Percentiles rank a stretch among this genome's conserved stretches.
These are phyloP conservation scores for Channallabes apus DNA, from an alignment of 2,797 vertebrate species.

Conservation along the genomic window DNA sequence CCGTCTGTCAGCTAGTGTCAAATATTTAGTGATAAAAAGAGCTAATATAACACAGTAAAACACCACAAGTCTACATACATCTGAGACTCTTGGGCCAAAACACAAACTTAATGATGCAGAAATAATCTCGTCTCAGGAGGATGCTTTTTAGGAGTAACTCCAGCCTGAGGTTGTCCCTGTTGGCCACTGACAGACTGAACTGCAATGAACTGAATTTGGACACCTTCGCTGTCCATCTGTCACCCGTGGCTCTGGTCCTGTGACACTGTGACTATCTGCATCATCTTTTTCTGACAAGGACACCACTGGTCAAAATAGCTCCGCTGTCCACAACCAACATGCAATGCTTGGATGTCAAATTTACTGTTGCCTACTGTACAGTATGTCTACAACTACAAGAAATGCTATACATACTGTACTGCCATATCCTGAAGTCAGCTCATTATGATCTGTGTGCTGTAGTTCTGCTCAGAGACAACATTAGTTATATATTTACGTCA, in stretches of 20 bases:
- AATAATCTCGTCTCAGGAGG: conserved; percentile 4
- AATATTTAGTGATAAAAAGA: no score
- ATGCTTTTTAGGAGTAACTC: conserved; percentile 10
- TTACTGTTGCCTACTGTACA: not conserved
- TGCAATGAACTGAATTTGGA: conserved; percentile 18
- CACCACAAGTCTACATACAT: not conserved
- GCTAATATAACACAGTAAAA: not conserved
- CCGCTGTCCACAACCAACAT: not conserved
- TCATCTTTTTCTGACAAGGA: conserved; percentile 26
- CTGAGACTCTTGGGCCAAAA: conserved; percentile 4
- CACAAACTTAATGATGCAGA: not conserved
- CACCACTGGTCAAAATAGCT: conserved; percentile 5
- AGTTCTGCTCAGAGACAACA: not conserved
- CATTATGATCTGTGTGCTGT: not conserved
- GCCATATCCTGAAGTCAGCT: not conserved
- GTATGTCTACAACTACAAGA: not conserved
- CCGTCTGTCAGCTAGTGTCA: not conserved
- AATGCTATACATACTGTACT: not conserved
- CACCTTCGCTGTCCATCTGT: conserved; percentile 24
- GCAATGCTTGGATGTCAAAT: not conserved
- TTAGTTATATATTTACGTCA: not conserved
- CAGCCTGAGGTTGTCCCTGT: conserved; percentile 25
- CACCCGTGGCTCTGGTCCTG: conserved; percentile 27
- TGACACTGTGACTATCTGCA: conserved; percentile 28
- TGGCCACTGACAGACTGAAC: conserved; percentile 1